Conservation (phyloP, 2,888 invertebrate species). For the Drosophila rellima region DNA sequence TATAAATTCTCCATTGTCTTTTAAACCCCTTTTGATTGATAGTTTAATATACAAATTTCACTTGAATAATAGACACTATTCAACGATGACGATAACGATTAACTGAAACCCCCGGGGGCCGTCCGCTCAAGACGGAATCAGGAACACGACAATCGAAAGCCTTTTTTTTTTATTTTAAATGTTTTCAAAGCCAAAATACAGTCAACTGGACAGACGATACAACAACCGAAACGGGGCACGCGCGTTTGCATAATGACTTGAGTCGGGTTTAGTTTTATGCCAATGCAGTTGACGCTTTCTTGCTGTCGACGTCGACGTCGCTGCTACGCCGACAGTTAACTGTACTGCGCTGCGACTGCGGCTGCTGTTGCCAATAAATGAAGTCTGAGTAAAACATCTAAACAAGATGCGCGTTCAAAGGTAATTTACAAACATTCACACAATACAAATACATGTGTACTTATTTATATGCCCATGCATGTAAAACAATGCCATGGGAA, state of each 20-base stretch:
- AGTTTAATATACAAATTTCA: conserved; percentile 35
- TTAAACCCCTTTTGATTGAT: conserved; percentile 47
- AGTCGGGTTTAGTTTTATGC: conserved; percentile 78
- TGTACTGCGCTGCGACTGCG: conserved; percentile 14
- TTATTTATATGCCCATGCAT: background rate
- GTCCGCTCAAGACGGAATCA: conserved; percentile 7
- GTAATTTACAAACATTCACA: background rate
- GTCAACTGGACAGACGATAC: conserved; percentile 58
- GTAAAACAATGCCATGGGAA: background rate
- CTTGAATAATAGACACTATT: conserved; percentile 15
- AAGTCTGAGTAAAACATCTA: conserved; percentile 24
- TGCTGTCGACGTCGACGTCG: conserved; percentile 16
- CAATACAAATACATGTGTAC: background rate
- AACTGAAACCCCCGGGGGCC: background rate
- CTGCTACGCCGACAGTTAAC: conserved; percentile 30
- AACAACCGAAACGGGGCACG: conserved; percentile 81
- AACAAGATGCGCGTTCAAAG: conserved; percentile 34
- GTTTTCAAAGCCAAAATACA: conserved; percentile 21
- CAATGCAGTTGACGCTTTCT: conserved; percentile 61
- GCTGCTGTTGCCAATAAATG: conserved; percentile 12
- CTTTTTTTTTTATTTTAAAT: conserved; percentile 7
- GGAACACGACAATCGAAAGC: conserved; percentile 19
- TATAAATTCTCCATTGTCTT: conserved; percentile 38
- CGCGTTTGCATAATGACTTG: conserved; percentile 81
- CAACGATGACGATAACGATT: conserved; percentile 9